phyloP scores from a whole-genome alignment of 2,113 vertebrate genomes.

The Oceanodroma tethys region DNA sequence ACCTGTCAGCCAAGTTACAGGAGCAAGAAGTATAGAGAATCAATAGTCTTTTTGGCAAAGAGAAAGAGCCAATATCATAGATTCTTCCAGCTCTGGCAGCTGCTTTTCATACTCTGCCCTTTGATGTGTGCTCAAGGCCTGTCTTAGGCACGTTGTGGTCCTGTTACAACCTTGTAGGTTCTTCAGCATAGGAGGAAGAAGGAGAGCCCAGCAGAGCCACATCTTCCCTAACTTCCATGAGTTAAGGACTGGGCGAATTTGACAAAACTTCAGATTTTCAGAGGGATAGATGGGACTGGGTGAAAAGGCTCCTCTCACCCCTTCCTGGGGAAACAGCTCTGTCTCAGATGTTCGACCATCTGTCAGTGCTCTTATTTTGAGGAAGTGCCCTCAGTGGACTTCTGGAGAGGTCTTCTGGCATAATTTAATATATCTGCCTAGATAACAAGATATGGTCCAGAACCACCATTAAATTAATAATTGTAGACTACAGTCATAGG shows the following conservation, averaged over 20 bases:
- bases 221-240: neutral
- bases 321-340: neutral
- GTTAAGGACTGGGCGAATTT: neutral
- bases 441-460: neutral
- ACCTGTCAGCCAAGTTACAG: conserved; percentile 14
- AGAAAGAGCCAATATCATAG: neutral
- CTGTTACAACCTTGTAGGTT: neutral
- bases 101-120: neutral
- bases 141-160: neutral
- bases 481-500: neutral
- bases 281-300: neutral
- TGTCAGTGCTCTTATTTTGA: neutral
- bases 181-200: neutral
- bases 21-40: conserved; percentile 13
- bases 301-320: neutral
- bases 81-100: neutral
- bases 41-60: conserved; percentile 29
- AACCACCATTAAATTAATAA: neutral
- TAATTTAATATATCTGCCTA: conserved; percentile 1
- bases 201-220: neutral
- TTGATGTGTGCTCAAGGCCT: neutral
- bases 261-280: neutral
- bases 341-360: neutral
- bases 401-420: neutral
- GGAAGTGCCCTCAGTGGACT: neutral